These are phyloP conservation scores for Sphaerodactylus townsendi DNA, from an alignment of 2,113 vertebrate species.

Conservation along the genomic window DNA sequence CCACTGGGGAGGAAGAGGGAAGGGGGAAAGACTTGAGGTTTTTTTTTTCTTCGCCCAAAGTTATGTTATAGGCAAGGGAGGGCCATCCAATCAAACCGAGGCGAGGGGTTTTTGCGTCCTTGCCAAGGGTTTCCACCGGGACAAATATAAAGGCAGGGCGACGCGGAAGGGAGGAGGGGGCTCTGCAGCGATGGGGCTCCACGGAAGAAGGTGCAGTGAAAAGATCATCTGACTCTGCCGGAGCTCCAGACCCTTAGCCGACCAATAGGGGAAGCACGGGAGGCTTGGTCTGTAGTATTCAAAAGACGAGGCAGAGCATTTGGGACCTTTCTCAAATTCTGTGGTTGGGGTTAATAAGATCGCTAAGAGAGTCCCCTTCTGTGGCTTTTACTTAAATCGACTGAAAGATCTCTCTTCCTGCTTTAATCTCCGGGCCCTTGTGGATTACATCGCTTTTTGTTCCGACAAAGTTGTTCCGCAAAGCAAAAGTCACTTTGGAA, in stretches of 20 bases:
- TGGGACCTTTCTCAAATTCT: slow-evolving; percentile 22
- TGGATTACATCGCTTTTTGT: slow-evolving; percentile 41
- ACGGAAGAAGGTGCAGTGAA: slow-evolving; percentile 34
- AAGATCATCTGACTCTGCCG: neutral
- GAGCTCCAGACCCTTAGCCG: neutral
- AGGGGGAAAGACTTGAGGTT: slow-evolving; percentile 25
- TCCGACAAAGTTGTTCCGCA: neutral
- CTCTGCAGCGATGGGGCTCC: slow-evolving; percentile 37
- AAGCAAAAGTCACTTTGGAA: neutral
- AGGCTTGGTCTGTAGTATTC: neutral
- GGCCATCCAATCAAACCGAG: neutral
- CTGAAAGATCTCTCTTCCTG: neutral
- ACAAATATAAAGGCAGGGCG: slow-evolving; percentile 31
- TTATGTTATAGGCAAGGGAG: slow-evolving; percentile 15
- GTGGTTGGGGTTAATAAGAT: slow-evolving; percentile 12
- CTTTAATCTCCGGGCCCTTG: neutral
- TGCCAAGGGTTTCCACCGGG: neutral
- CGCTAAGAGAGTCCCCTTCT: slow-evolving; percentile 38
- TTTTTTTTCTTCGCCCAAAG: slow-evolving; percentile 32
- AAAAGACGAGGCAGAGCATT: neutral
- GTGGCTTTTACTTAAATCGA: slow-evolving; percentile 46
- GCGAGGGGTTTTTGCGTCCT: neutral
- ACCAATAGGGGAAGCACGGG: neutral
- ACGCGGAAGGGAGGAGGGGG: slow-evolving; percentile 16
- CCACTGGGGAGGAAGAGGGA: slow-evolving; percentile 49